Base-by-base conservation (phyloP, 64 coral and sea anemone genomes). In the Dendronephthya gigantea region DNA sequence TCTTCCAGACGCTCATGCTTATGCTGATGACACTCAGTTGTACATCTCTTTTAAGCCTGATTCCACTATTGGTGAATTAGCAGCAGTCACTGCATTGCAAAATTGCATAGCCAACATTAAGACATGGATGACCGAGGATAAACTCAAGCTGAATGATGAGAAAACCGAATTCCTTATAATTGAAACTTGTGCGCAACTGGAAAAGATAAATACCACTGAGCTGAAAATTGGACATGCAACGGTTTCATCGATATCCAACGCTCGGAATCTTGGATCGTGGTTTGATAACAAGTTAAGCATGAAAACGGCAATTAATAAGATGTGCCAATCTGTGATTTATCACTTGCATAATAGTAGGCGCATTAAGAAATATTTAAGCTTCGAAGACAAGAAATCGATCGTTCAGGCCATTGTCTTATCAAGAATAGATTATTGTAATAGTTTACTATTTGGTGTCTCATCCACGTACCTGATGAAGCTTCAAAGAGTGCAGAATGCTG, bases 371-470 rank as follows among this genome's bases (percentile, higher is more conserved):
- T 62, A 23, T 62, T 23, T 62, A n/a, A 17, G 19, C 55, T n/a
- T 19, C 17, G 55, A 62, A 62, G 25, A 19, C 17, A 62, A 6
- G 25, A 19, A 62, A 22, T 23, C 25, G 6, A 19, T 62, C 17
- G 55, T 62, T n/a, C 17, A 62, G 25, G 55, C 55, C 50, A 30
- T 87, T 43, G 85, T 87, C 40, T 74, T 74, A 38, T 41, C 69
- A 81, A 39, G 69, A 88, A 55, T 88, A 88, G 86, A 88, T 48
- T 88, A 88, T 88, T 88, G 75, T 48, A n/a, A n/a, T n/a, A n/a
- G n/a, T n/a, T n/a, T n/a, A n/a, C n/a, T 88, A 74, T 88, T 23
- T 38, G 86, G 86, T 82, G 68, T 88, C 40, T 43, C 86, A 81
- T 23, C 56, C 72, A 72, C 65, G 12, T 2, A 87, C 33, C 34